Percentiles rank a stretch among this genome's conserved stretches.
These are phyloP conservation scores for Pseudachorutes palmiensis DNA, from an alignment of 1,140 invertebrate genomes.

Conservation along the genomic window DNA sequence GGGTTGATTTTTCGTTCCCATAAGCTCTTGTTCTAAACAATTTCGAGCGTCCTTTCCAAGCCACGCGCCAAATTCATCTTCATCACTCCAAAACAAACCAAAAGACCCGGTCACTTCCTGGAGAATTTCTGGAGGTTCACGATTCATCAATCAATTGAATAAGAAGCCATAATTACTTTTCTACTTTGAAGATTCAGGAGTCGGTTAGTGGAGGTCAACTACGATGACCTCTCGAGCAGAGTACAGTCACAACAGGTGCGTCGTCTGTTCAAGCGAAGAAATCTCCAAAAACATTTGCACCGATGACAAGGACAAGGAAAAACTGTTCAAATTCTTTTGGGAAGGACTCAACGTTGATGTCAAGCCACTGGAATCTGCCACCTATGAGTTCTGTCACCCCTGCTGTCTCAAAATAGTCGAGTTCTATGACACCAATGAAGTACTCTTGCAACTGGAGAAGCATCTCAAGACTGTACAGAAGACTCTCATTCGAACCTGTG, in stretches of 20 bases:
- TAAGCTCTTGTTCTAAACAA: no score
- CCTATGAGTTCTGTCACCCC: background rate
- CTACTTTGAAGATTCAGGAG: no score
- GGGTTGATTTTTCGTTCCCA: no score
- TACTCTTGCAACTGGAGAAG: constrained; percentile 1
- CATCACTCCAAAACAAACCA: no score
- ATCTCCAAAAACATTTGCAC: constrained; percentile 1
- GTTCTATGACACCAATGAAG: constrained; percentile 19
- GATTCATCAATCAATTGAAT: no score
- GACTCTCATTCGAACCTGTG: background rate
- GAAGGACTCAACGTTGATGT: constrained; percentile 16
- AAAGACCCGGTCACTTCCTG: no score
- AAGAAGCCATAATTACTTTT: no score
- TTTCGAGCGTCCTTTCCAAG: no score
- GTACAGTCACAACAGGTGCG: constrained; percentile 10
- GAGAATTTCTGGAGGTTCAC: no score
- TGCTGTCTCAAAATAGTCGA: constrained; percentile 14
- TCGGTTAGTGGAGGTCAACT: no score
- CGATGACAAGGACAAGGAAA: constrained; percentile 15
- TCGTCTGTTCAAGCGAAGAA: constrained; percentile 7
- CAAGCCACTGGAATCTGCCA: constrained; percentile 11
- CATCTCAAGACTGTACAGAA: background rate
- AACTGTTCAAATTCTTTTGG: constrained; percentile 22
- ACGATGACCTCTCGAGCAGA: no score
- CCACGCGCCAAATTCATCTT: no score